Evolutionary conservation across 2,113 vertebrate species (phyloP), one percentile per base, ranked within the genome.

Genomic region (Lamprologus speciosus): DNA sequence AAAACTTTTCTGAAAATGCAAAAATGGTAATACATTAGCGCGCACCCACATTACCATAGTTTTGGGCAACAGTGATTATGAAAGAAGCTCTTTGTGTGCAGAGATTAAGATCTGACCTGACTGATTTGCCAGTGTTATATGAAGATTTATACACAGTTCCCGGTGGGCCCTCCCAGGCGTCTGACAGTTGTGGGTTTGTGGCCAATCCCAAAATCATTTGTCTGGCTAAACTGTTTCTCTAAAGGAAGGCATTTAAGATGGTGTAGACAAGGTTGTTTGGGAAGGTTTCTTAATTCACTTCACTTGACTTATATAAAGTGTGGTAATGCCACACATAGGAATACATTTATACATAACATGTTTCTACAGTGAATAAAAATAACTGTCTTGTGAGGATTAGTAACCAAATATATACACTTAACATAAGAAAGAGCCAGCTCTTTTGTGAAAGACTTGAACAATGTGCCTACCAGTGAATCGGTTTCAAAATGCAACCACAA

Each of bases 121-220:
- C 73, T 78, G 45, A 31, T 50, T 80, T 75, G 79, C 60, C 63
- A 73, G 51, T 89, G 83, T 86, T 73, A 68, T 68, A 35, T 86
- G 83, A 88, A 84, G 79, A 80, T 92, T 91, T 93, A 42, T 90
- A 90, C 86, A 94, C 88, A 94, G 26, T 84, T 60, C 40, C 79
- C 2, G 68, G 92, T 91, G 83, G 92, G 93, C 90, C 91, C 80
- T 68, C 23, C 73, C 83, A 45, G 81, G 37, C 26, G 31, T 83
- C 65, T 82, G 79, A 91, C 86, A 86, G 84, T 85, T 90, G 86
- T 85, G 89, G 91, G 82, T 93, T 85, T 93, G 92, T 19, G 85
- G 92, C 65, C 57, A 75, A 65, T 80, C 68, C 51, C 45, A 79
- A 60, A 35, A 73, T 63, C 73, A 88, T 60, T 86, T 50, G 63